Conservation (phyloP, 2,888 invertebrate species). For the Cheilosia scutellata region DNA sequence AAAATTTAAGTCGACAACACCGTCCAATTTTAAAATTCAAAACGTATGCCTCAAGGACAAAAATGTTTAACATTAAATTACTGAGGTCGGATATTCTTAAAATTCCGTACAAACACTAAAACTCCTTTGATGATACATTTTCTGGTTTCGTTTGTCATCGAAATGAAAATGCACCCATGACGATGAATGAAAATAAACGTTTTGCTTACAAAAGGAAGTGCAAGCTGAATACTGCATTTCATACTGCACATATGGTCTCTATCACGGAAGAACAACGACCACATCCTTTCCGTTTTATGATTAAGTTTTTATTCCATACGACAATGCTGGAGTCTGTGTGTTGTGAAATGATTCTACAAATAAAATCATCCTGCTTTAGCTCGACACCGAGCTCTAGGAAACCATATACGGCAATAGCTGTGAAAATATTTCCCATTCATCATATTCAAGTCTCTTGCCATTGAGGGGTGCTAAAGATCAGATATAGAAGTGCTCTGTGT, state of each 20-base stretch:
- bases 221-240: neutral
- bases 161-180: too few relatives aligned
- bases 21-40: too few relatives aligned
- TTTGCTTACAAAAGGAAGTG: neutral
- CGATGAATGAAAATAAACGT: too few relatives aligned
- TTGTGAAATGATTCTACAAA: constrained; percentile 24
- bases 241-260: constrained; percentile 16
- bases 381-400: constrained; percentile 41
- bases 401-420: neutral
- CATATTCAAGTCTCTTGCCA: constrained; percentile 56
- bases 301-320: constrained; percentile 57
- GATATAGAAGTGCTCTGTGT: constrained; percentile 19
- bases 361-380: constrained; percentile 43
- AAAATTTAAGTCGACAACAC: too few relatives aligned
- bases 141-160: too few relatives aligned
- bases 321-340: neutral
- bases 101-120: too few relatives aligned
- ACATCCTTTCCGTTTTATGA: constrained; percentile 39
- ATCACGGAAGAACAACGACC: constrained; percentile 25
- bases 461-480: constrained; percentile 17
- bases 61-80: too few relatives aligned
- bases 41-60: too few relatives aligned
- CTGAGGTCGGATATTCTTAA: too few relatives aligned
- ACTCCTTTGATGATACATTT: too few relatives aligned
- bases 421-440: constrained; percentile 64